A percentile compares a stretch with the other conserved stretches of the same genome.
Conservation (phyloP, 2,888 invertebrate species). For the Melipona beecheii region DNA sequence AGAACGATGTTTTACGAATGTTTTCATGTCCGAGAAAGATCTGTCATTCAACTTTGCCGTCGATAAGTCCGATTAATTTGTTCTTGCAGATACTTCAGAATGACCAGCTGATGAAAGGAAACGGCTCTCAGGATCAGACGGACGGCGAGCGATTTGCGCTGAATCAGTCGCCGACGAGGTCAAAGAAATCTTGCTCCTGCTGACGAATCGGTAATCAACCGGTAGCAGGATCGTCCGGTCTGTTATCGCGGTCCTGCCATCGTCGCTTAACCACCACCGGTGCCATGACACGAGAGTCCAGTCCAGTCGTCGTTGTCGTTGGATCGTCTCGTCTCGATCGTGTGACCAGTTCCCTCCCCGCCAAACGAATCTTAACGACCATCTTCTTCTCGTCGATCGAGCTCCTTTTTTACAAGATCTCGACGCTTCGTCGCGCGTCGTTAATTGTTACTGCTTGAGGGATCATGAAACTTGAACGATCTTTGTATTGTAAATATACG, state of each 20-base stretch:
- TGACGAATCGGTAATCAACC: conserved; percentile 83
- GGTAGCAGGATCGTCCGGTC: conserved; percentile 44
- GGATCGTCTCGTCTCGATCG: conserved; percentile 22
- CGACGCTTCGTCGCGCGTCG: not conserved
- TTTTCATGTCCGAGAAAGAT: not conserved
- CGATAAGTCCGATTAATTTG: not conserved
- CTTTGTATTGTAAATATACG: conserved; percentile 36
- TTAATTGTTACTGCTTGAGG: not conserved
- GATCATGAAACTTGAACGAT: not conserved
- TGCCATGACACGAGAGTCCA: conserved; percentile 43
- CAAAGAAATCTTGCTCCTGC: conserved; percentile 86
- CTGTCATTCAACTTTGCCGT: not conserved
- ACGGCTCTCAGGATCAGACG: conserved; percentile 86
- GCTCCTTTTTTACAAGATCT: not conserved
- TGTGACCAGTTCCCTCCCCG: not conserved
- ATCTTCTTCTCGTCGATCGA: not conserved
- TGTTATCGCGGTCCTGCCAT: conserved; percentile 43
- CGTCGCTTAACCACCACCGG: conserved; percentile 39
- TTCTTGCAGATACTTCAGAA: conserved; percentile 89
- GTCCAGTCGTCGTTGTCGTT: conserved; percentile 11
- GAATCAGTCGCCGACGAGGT: conserved; percentile 85
- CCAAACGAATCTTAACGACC: not conserved
- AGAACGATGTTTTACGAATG: no score
- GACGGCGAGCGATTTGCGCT: conserved; percentile 90
- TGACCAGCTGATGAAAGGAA: conserved; percentile 90